A percentile compares a stretch with the other conserved stretches of the same genome.
Conservation (phyloP, 2,888 invertebrate species). For the Trachelus troglodyta region DNA sequence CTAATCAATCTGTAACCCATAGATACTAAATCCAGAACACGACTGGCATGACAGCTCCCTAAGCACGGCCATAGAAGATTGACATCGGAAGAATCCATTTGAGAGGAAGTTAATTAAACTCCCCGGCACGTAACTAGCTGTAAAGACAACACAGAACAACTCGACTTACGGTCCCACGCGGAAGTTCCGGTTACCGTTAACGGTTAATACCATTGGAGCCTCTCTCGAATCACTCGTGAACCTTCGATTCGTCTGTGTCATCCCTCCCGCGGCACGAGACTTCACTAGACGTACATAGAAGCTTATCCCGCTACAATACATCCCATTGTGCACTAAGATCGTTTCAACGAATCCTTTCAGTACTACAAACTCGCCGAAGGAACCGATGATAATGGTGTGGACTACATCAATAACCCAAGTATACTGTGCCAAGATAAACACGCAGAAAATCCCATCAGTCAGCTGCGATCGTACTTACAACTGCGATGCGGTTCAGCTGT, state of each 20-base stretch:
- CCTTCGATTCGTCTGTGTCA: neutral
- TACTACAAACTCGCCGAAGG: neutral
- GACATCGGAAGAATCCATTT: neutral
- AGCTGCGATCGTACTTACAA: neutral
- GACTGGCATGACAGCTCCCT: neutral
- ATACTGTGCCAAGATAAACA: neutral
- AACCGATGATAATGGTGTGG: neutral
- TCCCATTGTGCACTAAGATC: neutral
- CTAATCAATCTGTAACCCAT: neutral
- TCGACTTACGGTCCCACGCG: slow-evolving; percentile 2
- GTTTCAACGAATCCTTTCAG: neutral
- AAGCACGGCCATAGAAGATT: neutral
- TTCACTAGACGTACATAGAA: neutral
- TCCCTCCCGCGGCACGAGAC: neutral
- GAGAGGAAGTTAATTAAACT: neutral
- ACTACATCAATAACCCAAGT: neutral
- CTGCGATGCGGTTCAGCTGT: neutral
- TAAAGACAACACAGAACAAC: neutral
- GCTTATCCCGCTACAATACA: neutral
- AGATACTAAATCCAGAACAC: neutral
- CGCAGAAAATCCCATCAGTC: neutral
- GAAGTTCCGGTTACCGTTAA: slow-evolving; percentile 1
- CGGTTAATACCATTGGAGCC: neutral
- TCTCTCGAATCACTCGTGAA: slow-evolving; percentile 2
- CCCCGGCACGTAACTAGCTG: neutral